Conservation (phyloP, 2,888 invertebrate genomes). For the Malachius bipustulatus region DNA sequence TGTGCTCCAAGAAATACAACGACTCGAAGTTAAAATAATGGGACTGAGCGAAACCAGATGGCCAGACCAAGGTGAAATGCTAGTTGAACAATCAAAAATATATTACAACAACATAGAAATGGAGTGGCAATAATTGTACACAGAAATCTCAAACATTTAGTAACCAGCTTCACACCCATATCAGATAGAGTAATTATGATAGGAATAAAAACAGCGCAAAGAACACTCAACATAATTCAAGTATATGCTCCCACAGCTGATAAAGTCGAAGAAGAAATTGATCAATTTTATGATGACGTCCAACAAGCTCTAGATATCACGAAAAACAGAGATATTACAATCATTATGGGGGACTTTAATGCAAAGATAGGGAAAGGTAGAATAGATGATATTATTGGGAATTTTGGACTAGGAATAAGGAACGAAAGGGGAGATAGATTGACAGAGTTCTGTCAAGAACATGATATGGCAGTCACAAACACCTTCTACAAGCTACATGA, state of each 20-base stretch:
- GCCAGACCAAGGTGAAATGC: too few species aligned
- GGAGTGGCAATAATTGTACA: not conserved
- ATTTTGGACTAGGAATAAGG: slow-evolving; percentile 12
- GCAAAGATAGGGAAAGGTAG: slow-evolving; percentile 12
- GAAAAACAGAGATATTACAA: slow-evolving; percentile 8
- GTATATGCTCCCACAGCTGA: slow-evolving; percentile 8
- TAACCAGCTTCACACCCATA: slow-evolving; percentile 3
- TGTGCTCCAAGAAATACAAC: too few species aligned
- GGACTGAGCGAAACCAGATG: not conserved
- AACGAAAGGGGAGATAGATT: too few species aligned
- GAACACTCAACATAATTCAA: slow-evolving; percentile 10
- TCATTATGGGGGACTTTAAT: slow-evolving; percentile 15
- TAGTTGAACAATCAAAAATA: too few species aligned
- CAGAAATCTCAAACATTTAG: not conserved
- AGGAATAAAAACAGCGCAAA: not conserved
- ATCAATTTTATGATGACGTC: slow-evolving; percentile 10
- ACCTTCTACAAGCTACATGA: too few species aligned
- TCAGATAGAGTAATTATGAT: slow-evolving; percentile 5
- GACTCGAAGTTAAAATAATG: slow-evolving; percentile 12
- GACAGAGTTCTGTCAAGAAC: too few species aligned
- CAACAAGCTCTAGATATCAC: slow-evolving; percentile 10
- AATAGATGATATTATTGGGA: slow-evolving; percentile 9
- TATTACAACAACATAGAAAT: too few species aligned
- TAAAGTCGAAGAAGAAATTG: slow-evolving; percentile 8
- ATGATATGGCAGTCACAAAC: too few species aligned